A percentile compares a stretch with the other conserved stretches of the same genome.
Evolutionary conservation across 1,140 invertebrate species (phyloP).

Genomic region (Sinella curviseta): DNA sequence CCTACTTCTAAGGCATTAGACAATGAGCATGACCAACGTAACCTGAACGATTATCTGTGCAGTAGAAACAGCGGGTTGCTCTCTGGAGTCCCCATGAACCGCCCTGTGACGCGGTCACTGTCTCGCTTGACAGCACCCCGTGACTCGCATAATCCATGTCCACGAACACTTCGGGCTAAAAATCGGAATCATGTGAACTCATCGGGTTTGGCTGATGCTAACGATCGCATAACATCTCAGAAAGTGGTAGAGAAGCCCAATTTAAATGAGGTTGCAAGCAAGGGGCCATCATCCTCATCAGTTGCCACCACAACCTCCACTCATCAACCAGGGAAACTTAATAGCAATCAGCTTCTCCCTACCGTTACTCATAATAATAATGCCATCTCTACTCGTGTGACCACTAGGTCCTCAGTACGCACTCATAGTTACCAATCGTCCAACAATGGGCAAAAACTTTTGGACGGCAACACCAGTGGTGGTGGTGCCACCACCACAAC

Average conservation of each 20-base stretch:
- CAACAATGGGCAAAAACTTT: not conserved
- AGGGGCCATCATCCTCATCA: not conserved
- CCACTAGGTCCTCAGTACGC: constrained; percentile 8
- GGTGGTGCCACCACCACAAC: not conserved
- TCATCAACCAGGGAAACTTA: not conserved
- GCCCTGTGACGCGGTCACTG: constrained; percentile 44
- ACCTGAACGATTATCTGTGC: constrained; percentile 45
- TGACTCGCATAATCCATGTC: constrained; percentile 38
- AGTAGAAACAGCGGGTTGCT: constrained; percentile 36
- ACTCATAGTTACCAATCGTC: constrained; percentile 16
- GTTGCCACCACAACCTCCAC: not conserved
- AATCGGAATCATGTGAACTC: constrained; percentile 30
- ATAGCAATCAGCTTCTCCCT: constrained; percentile 10
- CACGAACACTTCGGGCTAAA: constrained; percentile 40
- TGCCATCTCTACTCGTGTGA: constrained; percentile 2
- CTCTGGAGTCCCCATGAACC: constrained; percentile 32
- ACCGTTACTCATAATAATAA: constrained; percentile 16
- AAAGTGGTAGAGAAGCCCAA: not conserved
- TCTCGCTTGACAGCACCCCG: constrained; percentile 42
- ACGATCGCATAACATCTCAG: constrained; percentile 11
- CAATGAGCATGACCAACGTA: constrained; percentile 34
- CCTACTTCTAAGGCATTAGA: constrained; percentile 11
- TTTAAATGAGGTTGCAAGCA: not conserved
- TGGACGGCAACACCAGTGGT: not conserved
- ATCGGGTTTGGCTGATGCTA: constrained; percentile 20